Base-by-base conservation (phyloP, 2,797 vertebrate species). In the Lateolabrax maculatus region DNA sequence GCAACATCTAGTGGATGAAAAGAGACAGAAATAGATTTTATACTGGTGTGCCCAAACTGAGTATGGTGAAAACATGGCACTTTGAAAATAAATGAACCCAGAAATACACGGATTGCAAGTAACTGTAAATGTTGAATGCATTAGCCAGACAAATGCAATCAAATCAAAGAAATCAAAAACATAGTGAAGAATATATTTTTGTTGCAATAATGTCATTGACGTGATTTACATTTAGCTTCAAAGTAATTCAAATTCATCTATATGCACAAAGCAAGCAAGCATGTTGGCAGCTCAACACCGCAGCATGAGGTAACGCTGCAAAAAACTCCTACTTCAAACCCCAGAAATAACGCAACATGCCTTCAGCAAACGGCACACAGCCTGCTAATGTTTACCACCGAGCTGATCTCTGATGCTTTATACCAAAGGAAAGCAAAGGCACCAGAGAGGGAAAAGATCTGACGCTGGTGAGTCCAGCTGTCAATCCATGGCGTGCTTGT, bases 21-120 rank as follows among this genome's bases (percentile, higher is more conserved):
- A 29, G 19, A 60, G 81, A 89, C 85, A 18, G 68, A 90, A 89
- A 93, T 89, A 93, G 87, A 83, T 55, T 71, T 79, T 90, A 69
- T 74, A 84, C 63, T 90, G 75, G 49, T 70, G 63, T 70, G 84
- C 60, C 82, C 76, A 86, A 82, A 84, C 77, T 76, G 77, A 72
- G 64, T 63, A 9, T 29, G 72, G 79, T 68, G 44, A 66, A 66
- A 84, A 72, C 57, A 74, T 55, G 76, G 67, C 37, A 15, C 57
- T 74, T 63, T 6, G 4, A 27, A 52, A 49, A 44, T 36, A 80
- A 62, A 57, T 12, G 29, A 69, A 83, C 72, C 60, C 52, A 84
- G 57, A 68, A 70, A 78, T 58, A 19, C n/a, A 61, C 10, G 1
- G 34, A 43, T 53, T 19, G 21, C 49, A 49, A 7, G 19, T 11